Evolutionary conservation across 2,113 vertebrate genomes (phyloP), one percentile per base, ranked within the genome.

Genomic region (Seriola rivoliana): DNA sequence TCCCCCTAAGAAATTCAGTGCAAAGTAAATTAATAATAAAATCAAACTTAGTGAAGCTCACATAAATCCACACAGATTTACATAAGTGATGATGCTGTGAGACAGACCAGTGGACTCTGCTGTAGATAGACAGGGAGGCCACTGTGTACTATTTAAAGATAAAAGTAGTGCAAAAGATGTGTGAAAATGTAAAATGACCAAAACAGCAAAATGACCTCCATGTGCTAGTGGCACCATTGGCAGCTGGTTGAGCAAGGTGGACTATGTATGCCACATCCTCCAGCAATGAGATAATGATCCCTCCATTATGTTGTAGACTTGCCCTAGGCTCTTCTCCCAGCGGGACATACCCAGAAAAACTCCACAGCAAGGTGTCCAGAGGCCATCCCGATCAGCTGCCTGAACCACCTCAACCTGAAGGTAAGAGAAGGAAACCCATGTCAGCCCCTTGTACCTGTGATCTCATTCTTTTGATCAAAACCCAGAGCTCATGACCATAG

Each of bases 291-390:
- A 19, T 19, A 19, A 16, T 2, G 17, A 60, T 6, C 16, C 13
- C 58, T 9, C 25, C 29, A 2, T 2, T 58, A 19, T 38, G 29
- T 23, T 19, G 6, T 25, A 5, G 23, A 8, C 25, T 25, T 52
- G 32, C 21, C 29, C 40, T 52, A 16, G 29, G 21, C 13, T 48
- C 21, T 48, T 59, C 55, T 60, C 32, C 55, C 42, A 40, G 65
- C 50, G 9, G 29, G 40, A 68, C 4, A 1, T 19, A 8, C 19
- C 21, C 32, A 50, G 25, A 48, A 13, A 34, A 46, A 13, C 40
- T 72, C 70, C 17, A 48, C 14, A 59, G 25, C 12, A 58, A 34
- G 50, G 7, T n/a, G 52, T 71, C 69, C 69, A 19, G 54, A 40
- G 19, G 13, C 46, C 46, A 17, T 48, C 46, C 16, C 5, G 46